phyloP scores from a whole-genome alignment of 2,888 invertebrate species.

The Eupithecia dodoneata region DNA sequence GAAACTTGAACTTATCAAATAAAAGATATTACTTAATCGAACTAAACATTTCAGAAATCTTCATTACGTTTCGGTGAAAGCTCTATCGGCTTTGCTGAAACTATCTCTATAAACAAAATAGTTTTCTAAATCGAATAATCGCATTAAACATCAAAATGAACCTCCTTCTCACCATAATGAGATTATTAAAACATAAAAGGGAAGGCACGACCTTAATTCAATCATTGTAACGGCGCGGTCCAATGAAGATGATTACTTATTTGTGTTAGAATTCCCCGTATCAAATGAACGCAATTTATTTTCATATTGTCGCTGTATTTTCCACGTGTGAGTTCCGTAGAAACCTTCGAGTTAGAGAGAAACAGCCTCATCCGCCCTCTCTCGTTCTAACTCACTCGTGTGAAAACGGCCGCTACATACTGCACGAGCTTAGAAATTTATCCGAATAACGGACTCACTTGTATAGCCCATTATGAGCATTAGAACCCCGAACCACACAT shows the following conservation, averaged over 20 bases:
- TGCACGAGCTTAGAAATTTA: conserved; percentile 53
- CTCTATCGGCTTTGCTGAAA: background rate
- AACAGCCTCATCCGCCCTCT: conserved; percentile 43
- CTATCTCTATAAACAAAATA: too few species aligned
- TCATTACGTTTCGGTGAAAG: too few species aligned
- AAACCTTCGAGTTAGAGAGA: conserved; percentile 49
- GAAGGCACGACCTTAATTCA: conserved; percentile 10
- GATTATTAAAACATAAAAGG: background rate
- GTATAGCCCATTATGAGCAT: conserved; percentile 38
- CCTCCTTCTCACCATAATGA: background rate
- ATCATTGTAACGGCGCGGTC: conserved; percentile 30
- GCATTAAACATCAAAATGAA: background rate
- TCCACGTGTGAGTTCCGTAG: conserved; percentile 51
- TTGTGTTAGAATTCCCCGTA: conserved; percentile 37
- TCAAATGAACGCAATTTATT: conserved; percentile 45
- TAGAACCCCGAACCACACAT: conserved; percentile 50
- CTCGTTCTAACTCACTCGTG: conserved; percentile 52
- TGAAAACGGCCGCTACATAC: conserved; percentile 53
- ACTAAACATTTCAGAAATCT: too few species aligned
- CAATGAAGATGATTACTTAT: conserved; percentile 21
- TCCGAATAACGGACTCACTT: conserved; percentile 48
- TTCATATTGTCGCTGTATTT: conserved; percentile 43
- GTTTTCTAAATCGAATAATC: background rate
- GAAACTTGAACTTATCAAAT: background rate
- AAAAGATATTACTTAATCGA: background rate